Base-by-base conservation (phyloP, 2,888 invertebrate genomes). In the Amblyjoppa proteus region DNA sequence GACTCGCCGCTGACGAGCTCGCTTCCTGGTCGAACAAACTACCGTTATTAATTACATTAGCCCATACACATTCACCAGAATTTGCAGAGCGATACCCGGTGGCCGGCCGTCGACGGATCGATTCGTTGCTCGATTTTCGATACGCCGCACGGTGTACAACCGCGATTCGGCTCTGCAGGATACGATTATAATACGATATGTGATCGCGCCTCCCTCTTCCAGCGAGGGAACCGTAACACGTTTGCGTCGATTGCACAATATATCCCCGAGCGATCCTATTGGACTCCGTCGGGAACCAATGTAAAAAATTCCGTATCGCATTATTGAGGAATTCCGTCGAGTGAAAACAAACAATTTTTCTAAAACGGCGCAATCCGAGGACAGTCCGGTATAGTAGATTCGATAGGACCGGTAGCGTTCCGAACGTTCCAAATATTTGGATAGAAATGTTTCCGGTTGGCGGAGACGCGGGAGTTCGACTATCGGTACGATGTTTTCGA, bases 31-130 rank as follows among this genome's bases (percentile, higher is more conserved):
- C 69, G 56, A 83, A 83, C 69, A 79, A 83, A 79, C 79, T 79
- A 34, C 51, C 75, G 64, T 75, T 79, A 83, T 79, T 83, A 83
- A 83, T 83, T 69, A 70, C 79, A 75, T 83, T 79, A 79, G 58
- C 58, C 41, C 16, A 49, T 49, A 25, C 25, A 66, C 25, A 73
- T 79, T 74, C 64, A 41, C 49, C 51, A 78, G 49, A 64, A 69
- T 58, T 58, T 68, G 41, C 66, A 64, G 11, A 6, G 25, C 38
- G 34, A 45, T 41, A 41, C 5, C 38, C 16, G 70, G 3, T 20
- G 34, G n/a, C 41, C 77, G 56, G 34, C 49, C 38, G 78, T 78
- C 68, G 58, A 78, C 61, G 78, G 51, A 83, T 78, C 71, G 58
- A 83, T 61, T 49, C 77, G 77, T 45, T 83, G 56, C 45, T 64